Base-by-base conservation (phyloP, 2,888 invertebrate genomes). In the Xestoiulus laeticollis region DNA sequence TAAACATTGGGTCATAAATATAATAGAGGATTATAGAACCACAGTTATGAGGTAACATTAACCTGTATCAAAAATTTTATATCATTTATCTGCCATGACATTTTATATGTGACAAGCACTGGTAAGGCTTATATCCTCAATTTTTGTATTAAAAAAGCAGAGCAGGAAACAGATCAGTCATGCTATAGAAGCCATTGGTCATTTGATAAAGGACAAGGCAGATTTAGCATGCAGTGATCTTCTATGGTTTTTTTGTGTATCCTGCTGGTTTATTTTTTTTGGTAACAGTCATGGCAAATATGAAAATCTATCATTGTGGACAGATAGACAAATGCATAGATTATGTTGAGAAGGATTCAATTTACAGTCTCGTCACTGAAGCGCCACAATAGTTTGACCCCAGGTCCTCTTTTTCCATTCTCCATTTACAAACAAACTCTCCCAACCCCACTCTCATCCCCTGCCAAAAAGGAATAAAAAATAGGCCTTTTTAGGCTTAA, bases 311-410 rank as follows among this genome's bases (percentile, higher is more conserved):
- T 68, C 68, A 68, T n/a, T 26, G 22, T 26, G n/a, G 68, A 68
- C 68, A 68, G 68, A 68, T 68, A 68, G 68, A 68, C 68, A 68
- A 68, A 68, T 68, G 68, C 68, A 68, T 68, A 68, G 68, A 68
- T 68, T 68, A 68, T 68, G 68, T 26, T 19, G 8, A n/a, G n/a
- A n/a, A n/a, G 68, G 68, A 68, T 68, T 68, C 26, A 68, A 68
- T 68, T 68, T 68, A 22, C 10, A 26, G 68, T 22, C 68, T 26
- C 68, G 68, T 68, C 68, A 68, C 68, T 68, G 68, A 68, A 68
- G 68, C 68, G 68, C 68, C 68, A 26, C 68, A 68, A 22, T 68
- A 68, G 68, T 68, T 68, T 68, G 68, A 68, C 68, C 68, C 44
- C 68, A 26, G 68, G 26, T 12, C 68, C 22, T 22, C 68, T 68